Evolutionary conservation across 2,113 vertebrate species (phyloP).

Genomic region (Saguinus imperator): DNA sequence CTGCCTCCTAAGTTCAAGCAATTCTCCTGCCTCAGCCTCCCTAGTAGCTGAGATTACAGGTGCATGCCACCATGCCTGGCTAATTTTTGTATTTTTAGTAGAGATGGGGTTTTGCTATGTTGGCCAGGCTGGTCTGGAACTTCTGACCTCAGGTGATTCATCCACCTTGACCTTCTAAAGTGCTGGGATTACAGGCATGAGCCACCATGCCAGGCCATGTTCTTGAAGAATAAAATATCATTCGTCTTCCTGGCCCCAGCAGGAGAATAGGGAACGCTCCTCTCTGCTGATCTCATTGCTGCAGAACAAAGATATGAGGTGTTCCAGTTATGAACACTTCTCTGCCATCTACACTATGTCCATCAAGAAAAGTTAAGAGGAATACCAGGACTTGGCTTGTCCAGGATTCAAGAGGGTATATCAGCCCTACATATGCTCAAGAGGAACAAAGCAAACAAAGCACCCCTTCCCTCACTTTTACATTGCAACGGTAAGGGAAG

Average conservation of each 20-base stretch:
- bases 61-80: too few species aligned
- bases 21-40: too few species aligned
- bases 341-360: background rate
- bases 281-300: too few species aligned
- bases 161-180: too few species aligned
- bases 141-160: too few species aligned
- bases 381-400: background rate
- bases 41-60: too few species aligned
- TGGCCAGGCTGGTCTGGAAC: too few species aligned
- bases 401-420: background rate
- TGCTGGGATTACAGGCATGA: too few species aligned
- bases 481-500: background rate
- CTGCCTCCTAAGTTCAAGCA: too few species aligned
- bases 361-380: background rate
- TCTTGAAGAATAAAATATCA: background rate
- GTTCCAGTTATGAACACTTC: background rate
- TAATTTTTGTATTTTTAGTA: too few species aligned
- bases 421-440: background rate
- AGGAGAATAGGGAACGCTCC: background rate
- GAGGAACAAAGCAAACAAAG: background rate
- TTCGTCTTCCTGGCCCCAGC: background rate
- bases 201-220: background rate
- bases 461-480: background rate
- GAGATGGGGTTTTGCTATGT: too few species aligned
- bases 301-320: background rate